Percentiles rank a stretch among this genome's conserved stretches.
These are phyloP conservation scores for Portunus trituberculatus DNA, from an alignment of 1,140 invertebrate genomes.

Conservation along the genomic window DNA sequence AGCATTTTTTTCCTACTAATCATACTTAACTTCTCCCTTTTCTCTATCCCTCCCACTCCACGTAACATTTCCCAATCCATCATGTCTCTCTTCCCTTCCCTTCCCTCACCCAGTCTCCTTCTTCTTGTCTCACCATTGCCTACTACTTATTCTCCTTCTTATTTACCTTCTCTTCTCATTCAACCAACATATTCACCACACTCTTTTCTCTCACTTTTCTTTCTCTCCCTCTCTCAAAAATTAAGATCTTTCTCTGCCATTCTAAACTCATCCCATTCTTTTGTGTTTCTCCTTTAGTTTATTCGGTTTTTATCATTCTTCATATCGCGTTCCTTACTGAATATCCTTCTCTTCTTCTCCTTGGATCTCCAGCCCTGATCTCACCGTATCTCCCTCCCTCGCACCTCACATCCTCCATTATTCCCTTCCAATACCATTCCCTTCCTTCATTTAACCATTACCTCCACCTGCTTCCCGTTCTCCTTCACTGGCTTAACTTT, in stretches of 20 bases:
- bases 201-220: background rate
- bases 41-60: too few species aligned
- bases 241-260: too few species aligned
- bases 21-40: too few species aligned
- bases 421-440: background rate
- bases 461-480: background rate
- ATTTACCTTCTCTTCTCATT: background rate
- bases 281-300: too few species aligned
- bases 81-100: background rate
- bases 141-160: background rate
- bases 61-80: background rate
- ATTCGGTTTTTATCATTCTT: too few species aligned
- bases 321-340: background rate
- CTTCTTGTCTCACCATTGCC: background rate
- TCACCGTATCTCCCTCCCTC: too few species aligned
- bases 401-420: too few species aligned
- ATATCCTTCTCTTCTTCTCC: background rate
- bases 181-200: background rate
- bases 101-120: background rate
- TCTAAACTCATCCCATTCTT: too few species aligned
- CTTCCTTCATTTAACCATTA: background rate
- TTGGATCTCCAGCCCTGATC: too few species aligned
- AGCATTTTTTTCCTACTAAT: too few species aligned
- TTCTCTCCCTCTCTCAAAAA: too few species aligned
- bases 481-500: background rate